A percentile compares a stretch with the other conserved stretches of the same genome.
phyloP scores from a whole-genome alignment of 2,797 vertebrate genomes.

The Crocidura indochinensis region DNA sequence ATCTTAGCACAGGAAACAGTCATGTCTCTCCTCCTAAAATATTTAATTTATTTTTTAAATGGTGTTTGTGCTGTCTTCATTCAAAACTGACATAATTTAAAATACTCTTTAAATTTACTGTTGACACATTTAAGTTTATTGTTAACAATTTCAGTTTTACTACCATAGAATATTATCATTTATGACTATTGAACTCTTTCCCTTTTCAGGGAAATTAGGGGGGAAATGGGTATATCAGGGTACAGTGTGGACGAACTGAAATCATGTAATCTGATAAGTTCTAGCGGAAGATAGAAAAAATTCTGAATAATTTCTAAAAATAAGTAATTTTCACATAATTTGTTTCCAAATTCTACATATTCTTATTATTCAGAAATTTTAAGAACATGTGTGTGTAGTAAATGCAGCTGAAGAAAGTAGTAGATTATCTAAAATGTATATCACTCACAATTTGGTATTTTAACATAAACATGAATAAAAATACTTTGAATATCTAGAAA shows the following conservation, averaged over 20 bases:
- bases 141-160: background rate
- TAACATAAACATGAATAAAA: background rate
- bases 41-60: background rate
- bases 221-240: background rate
- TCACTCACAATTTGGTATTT: constrained; percentile 40
- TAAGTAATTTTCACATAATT: background rate
- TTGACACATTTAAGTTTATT: too few species aligned
- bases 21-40: background rate
- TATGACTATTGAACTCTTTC: background rate
- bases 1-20: background rate
- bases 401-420: background rate
- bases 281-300: constrained; percentile 20
- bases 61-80: too few species aligned
- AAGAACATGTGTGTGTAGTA: background rate
- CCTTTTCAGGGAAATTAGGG: background rate
- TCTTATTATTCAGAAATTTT: background rate
- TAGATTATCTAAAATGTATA: too few species aligned
- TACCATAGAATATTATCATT: background rate
- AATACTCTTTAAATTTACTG: too few species aligned
- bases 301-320: background rate
- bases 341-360: background rate
- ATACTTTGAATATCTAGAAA: background rate
- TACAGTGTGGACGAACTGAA: background rate
- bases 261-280: background rate
- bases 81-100: too few species aligned